phyloP scores from a whole-genome alignment of 2,888 invertebrate genomes.

The Pristionchus mayeri region DNA sequence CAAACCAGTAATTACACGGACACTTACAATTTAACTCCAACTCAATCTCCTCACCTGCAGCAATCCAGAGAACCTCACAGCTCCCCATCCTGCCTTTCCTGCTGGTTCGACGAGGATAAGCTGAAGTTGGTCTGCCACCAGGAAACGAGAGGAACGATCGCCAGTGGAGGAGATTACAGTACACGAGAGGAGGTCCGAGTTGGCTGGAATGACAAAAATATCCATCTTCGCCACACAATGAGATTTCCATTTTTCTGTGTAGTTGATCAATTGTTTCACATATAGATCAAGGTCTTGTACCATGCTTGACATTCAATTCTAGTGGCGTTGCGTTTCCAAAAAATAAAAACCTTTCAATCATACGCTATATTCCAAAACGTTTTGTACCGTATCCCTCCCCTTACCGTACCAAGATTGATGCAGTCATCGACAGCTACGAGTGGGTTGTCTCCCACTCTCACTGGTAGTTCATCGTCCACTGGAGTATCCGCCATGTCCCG shows the following conservation, averaged over 20 bases:
- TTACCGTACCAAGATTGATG: constrained; percentile 89
- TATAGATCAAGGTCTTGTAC: not conserved
- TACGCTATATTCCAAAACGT: no score
- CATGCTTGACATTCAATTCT: not conserved
- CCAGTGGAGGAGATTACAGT: constrained; percentile 89
- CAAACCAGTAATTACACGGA: no score
- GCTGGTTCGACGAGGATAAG: constrained; percentile 96
- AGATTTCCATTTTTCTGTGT: not conserved
- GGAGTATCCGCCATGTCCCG: constrained; percentile 81
- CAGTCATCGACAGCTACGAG: constrained; percentile 94
- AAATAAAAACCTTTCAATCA: not conserved
- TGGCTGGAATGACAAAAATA: constrained; percentile 82
- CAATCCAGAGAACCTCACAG: constrained; percentile 95
- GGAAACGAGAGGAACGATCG: constrained; percentile 85
- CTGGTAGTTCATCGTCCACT: constrained; percentile 89
- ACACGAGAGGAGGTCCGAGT: constrained; percentile 96
- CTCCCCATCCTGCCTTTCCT: constrained; percentile 94
- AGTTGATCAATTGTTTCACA: not conserved
- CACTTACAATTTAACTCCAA: no score
- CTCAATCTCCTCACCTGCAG: constrained; percentile 81
- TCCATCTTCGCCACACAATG: not conserved
- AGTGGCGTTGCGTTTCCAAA: not conserved
- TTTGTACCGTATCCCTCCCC: constrained; percentile 3
- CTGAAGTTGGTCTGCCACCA: constrained; percentile 95
- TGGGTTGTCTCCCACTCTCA: constrained; percentile 83